phyloP scores from a whole-genome alignment of 1,140 invertebrate genomes.

The Drosophila tani region DNA sequence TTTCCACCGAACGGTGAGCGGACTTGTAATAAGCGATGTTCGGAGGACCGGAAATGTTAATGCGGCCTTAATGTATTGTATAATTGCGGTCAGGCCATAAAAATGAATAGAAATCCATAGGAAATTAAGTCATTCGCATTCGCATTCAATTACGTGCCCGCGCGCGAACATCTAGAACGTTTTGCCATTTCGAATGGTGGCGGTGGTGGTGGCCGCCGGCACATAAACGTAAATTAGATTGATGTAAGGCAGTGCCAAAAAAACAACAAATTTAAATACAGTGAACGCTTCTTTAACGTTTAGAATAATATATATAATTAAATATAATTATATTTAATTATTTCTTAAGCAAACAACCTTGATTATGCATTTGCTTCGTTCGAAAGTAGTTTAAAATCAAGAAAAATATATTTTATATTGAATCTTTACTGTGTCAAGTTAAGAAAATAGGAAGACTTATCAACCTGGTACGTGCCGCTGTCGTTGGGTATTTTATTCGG shows the following conservation, averaged over 20 bases:
- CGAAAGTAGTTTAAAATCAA: too few relatives aligned
- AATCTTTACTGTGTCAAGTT: not conserved
- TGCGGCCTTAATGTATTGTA: slow-evolving; percentile 61
- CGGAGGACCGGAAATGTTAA: slow-evolving; percentile 66
- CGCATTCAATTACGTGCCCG: slow-evolving; percentile 77
- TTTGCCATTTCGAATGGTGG: slow-evolving; percentile 35
- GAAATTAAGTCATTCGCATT: slow-evolving; percentile 78
- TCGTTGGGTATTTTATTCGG: slow-evolving; percentile 8
- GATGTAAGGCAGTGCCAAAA: slow-evolving; percentile 63
- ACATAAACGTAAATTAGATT: slow-evolving; percentile 48
- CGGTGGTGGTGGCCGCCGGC: not conserved
- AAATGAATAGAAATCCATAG: slow-evolving; percentile 67
- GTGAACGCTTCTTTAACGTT: not conserved
- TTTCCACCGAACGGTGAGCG: slow-evolving; percentile 1
- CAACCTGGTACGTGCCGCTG: slow-evolving; percentile 26
- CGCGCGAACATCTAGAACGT: slow-evolving; percentile 34
- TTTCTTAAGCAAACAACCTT: not conserved
- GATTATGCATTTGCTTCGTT: not conserved
- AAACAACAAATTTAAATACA: not conserved
- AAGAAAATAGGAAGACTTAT: slow-evolving; percentile 55
- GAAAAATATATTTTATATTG: not conserved
- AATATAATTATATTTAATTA: not conserved
- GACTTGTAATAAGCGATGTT: slow-evolving; percentile 42
- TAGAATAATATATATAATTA: not conserved
- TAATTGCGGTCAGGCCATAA: slow-evolving; percentile 65